A percentile compares a stretch with the other conserved stretches of the same genome.
Evolutionary conservation across 2,113 vertebrate species (phyloP).

Genomic region (Heliornis fulica): DNA sequence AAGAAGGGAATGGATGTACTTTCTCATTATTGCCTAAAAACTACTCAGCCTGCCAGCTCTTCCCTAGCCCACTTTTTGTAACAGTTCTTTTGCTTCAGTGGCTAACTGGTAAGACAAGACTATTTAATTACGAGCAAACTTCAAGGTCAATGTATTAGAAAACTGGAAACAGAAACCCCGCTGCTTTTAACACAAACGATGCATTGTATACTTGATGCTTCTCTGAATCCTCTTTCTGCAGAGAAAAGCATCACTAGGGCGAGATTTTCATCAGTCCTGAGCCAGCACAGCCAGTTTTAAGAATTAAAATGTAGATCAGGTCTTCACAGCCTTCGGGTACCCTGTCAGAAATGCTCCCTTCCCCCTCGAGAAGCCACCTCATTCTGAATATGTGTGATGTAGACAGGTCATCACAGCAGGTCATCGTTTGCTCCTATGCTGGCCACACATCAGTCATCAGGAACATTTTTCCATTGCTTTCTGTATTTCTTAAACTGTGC

Average conservation of each 20-base stretch:
- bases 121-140: neutral
- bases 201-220: neutral
- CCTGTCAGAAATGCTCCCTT: neutral
- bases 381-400: neutral
- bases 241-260: neutral
- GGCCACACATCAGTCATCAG: neutral
- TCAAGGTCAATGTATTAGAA: slow-evolving; percentile 30
- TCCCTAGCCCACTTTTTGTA: neutral
- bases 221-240: slow-evolving; percentile 1
- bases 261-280: slow-evolving; percentile 16
- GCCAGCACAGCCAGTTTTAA: neutral
- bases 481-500: neutral
- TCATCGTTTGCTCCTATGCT: neutral
- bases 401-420: neutral
- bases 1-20: neutral
- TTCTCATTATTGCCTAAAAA: neutral
- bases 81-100: neutral
- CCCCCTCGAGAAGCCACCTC: neutral
- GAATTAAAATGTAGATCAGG: neutral
- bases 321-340: neutral
- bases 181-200: neutral
- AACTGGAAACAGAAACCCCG: slow-evolving; percentile 2
- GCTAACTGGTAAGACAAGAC: neutral
- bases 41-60: neutral
- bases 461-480: neutral